Percentiles rank a stretch among this genome's conserved stretches.
phyloP scores from a whole-genome alignment of 2,113 vertebrate species.

The Xiphophorus hellerii region DNA sequence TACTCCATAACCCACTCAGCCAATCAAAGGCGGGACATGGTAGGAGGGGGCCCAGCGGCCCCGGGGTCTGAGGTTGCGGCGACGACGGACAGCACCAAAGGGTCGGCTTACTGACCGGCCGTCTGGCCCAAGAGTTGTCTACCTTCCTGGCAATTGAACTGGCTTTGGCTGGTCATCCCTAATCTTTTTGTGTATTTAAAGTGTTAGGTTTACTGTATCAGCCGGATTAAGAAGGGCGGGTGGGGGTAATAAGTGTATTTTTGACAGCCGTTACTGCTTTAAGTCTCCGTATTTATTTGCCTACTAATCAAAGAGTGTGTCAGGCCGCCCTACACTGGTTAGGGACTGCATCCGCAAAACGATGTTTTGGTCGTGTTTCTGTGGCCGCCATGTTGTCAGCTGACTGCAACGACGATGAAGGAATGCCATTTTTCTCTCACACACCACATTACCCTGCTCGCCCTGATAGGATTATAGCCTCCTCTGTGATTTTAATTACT shows the following conservation, averaged over 20 bases:
- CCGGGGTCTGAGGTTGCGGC: conserved; percentile 75
- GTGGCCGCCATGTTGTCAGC: conserved; percentile 32
- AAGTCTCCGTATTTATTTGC: conserved; percentile 50
- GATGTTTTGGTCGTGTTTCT: not conserved
- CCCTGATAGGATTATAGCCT: conserved; percentile 78
- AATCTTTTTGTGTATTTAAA: conserved; percentile 62
- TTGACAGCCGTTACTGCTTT: conserved; percentile 59
- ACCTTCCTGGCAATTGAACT: conserved; percentile 29
- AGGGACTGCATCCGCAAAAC: not conserved
- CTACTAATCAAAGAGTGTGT: conserved; percentile 20
- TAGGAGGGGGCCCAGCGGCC: conserved; percentile 72
- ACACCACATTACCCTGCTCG: conserved; percentile 39
- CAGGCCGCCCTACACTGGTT: not conserved
- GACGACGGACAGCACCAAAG: conserved; percentile 77
- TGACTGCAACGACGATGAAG: conserved; percentile 14
- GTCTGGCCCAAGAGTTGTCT: conserved; percentile 46
- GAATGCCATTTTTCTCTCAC: conserved; percentile 30
- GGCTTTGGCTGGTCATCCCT: conserved; percentile 34
- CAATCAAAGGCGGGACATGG: conserved; percentile 55
- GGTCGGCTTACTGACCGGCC: conserved; percentile 52
- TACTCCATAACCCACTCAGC: conserved; percentile 80
- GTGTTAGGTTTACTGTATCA: conserved; percentile 51
- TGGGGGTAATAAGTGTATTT: conserved; percentile 30
- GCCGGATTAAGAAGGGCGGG: conserved; percentile 19
- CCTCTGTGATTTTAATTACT: conserved; percentile 77